phyloP scores from a whole-genome alignment of 2,113 vertebrate genomes.

The Podarcis cretensis region DNA sequence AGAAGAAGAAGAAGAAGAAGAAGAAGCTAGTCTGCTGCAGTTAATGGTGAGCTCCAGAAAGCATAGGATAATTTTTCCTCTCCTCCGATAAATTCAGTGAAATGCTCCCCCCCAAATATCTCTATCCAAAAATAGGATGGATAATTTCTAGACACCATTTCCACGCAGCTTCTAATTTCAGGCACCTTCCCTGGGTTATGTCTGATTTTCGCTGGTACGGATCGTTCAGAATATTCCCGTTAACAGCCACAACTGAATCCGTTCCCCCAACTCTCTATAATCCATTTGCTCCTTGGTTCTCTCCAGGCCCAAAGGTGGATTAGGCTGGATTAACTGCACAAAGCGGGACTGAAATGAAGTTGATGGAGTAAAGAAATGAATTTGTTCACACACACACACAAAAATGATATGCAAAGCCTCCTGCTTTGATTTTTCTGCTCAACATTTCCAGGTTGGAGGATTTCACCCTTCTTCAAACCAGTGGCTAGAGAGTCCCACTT shows the following conservation, averaged over 20 bases:
- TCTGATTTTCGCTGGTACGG: background rate
- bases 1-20: too few relatives aligned
- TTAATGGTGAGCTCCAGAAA: too few relatives aligned
- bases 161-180: background rate
- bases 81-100: too few relatives aligned
- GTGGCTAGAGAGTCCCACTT: background rate
- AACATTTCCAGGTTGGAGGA: background rate
- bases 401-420: background rate
- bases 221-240: background rate
- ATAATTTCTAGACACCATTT: too few relatives aligned
- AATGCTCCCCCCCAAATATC: too few relatives aligned
- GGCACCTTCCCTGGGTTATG: background rate
- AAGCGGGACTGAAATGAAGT: background rate
- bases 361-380: background rate
- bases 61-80: too few relatives aligned
- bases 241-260: background rate
- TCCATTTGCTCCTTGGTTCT: background rate
- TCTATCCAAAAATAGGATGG: too few relatives aligned
- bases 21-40: too few relatives aligned
- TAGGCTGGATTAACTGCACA: background rate
- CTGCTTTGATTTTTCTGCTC: background rate
- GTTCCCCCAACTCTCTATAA: background rate
- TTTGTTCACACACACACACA: background rate
- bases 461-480: too few relatives aligned
- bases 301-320: background rate